Evolutionary conservation across 2,797 vertebrate species (phyloP).

Genomic region (Bovichtus variegatus): DNA sequence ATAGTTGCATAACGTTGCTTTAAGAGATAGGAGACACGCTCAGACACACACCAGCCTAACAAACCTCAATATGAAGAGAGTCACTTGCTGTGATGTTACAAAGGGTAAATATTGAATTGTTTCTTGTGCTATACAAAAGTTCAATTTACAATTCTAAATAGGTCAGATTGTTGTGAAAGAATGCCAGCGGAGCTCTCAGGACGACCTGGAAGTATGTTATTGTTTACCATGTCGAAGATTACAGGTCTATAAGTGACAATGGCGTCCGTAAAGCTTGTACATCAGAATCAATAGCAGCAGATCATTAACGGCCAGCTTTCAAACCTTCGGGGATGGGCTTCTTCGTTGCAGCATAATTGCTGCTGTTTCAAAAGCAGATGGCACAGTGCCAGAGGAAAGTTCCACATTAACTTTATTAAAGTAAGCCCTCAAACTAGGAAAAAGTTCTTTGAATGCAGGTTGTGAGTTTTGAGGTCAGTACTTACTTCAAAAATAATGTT

Average conservation of each 20-base stretch:
- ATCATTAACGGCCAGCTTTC: slow-evolving; percentile 11
- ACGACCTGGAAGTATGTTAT: not conserved
- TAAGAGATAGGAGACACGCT: no score
- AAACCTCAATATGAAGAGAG: no score
- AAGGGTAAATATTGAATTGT: no score
- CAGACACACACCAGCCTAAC: no score
- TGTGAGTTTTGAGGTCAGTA: slow-evolving; percentile 16
- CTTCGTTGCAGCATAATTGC: slow-evolving; percentile 39
- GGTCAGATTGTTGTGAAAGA: not conserved
- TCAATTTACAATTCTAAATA: not conserved
- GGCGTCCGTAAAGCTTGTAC: not conserved
- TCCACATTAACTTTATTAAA: slow-evolving; percentile 30
- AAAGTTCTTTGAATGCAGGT: slow-evolving; percentile 1
- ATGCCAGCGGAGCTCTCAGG: not conserved
- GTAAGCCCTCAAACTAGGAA: slow-evolving; percentile 17
- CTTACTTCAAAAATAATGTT: slow-evolving; percentile 1
- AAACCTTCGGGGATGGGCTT: slow-evolving; percentile 23
- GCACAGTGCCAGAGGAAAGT: slow-evolving; percentile 42
- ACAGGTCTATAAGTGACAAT: slow-evolving; percentile 10
- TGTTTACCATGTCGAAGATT: not conserved
- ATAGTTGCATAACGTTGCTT: no score
- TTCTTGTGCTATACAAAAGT: not conserved
- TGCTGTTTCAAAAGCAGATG: slow-evolving; percentile 41
- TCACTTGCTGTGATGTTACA: no score
- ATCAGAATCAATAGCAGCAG: not conserved